Conservation (phyloP, 2,888 invertebrate species). For the Tipula lateralis region DNA sequence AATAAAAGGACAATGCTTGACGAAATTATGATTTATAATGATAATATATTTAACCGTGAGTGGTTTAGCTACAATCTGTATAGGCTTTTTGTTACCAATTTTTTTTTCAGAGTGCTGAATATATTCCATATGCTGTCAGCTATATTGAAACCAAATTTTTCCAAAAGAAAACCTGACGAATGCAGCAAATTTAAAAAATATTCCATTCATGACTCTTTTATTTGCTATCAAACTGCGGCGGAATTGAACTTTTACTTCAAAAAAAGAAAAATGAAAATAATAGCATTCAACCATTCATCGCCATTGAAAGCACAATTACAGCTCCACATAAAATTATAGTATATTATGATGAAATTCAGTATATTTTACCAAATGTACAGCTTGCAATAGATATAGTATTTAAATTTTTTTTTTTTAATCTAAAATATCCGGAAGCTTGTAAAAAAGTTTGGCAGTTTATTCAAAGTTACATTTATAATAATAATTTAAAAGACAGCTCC, state of each 20-base stretch:
- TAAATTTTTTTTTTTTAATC: background rate
- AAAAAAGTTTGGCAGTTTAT: background rate
- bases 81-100: background rate
- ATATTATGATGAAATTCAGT: background rate
- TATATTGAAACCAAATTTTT: background rate
- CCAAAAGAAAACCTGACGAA: background rate
- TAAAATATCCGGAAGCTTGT: background rate
- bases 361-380: background rate
- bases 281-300: background rate
- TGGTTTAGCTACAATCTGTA: background rate
- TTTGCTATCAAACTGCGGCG: background rate
- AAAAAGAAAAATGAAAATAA: background rate
- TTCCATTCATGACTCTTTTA: background rate
- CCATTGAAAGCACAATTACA: background rate
- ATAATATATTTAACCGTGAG: background rate
- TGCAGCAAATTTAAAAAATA: background rate
- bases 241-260: background rate
- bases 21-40: background rate
- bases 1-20: background rate
- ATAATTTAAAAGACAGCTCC: background rate
- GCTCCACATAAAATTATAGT: background rate
- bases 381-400: background rate
- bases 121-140: background rate
- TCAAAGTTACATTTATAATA: background rate
- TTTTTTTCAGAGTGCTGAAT: background rate